Evolutionary conservation across 2,113 vertebrate species (phyloP), one percentile per base, ranked within the genome.

Genomic region (Upupa epops): DNA sequence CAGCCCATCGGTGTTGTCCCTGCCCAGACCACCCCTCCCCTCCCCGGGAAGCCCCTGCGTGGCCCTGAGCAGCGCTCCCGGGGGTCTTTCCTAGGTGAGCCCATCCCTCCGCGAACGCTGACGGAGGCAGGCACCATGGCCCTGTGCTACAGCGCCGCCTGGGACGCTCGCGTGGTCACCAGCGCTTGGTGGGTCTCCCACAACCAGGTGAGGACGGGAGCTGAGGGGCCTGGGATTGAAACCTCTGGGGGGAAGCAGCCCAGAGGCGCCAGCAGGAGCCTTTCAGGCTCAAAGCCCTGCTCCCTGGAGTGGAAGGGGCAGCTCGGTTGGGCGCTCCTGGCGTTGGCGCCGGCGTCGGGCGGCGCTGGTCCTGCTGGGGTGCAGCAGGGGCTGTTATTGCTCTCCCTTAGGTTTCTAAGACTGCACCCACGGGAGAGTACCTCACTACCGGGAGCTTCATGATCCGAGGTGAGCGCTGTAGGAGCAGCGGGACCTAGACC

Each of bases 121-220:
- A 99, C 98, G 0, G 99, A 99, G 94, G 98, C 99, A 1, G 99
- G 98, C 63, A 99, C 98, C 0, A 99, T 99, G 99, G 96, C 98
- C 18, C 97, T 99, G 93, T 99, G 99, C 86, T 99, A 99, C 97
- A 99, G 99, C 13, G 99, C 98, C 14, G 99, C 99, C 61, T 99
- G 99, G 99, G 99, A 99, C 2, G 99, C 99, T 19, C 99, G 99
- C 3, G 98, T 99, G 19, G 97, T 99, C 97, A 99, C 99, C 88
- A 99, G 99, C 8, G 99, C 99, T 52, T 99, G 99, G 99, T 99
- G 99, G 99, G 99, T 99, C 93, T 97, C 98, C 95, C 98, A 99
- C 96, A 98, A 98, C 96, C 99, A 99, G 99, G 99, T 99, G 76
- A 98, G 92, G 49, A 63, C 32, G 40, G 40, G 46, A 48, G 1